These are phyloP conservation scores for Pseudochirops corinnae DNA, from an alignment of 2,797 vertebrate species.

Conservation along the genomic window DNA sequence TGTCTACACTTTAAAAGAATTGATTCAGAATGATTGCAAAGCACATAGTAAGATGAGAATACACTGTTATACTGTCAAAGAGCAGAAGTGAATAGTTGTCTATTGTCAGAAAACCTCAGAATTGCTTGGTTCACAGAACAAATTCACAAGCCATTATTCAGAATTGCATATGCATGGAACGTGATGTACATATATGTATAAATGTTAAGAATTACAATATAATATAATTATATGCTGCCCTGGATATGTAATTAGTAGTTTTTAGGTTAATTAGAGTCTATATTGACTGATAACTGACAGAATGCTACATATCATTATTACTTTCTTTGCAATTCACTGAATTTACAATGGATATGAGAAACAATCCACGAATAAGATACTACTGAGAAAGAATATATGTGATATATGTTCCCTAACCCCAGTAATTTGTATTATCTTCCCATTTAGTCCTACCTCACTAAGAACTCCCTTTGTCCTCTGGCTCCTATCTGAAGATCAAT, in stretches of 20 bases:
- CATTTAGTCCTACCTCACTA: background rate
- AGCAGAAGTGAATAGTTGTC: background rate
- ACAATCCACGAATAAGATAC: background rate
- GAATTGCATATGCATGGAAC: background rate
- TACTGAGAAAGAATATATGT: background rate
- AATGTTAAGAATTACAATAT: background rate
- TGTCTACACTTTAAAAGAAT: background rate
- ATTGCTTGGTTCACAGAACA: background rate
- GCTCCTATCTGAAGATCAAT: background rate
- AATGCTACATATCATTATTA: background rate
- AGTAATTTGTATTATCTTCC: background rate
- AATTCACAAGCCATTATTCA: background rate
- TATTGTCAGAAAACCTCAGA: background rate
- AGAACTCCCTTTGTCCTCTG: background rate
- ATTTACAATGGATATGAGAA: background rate
- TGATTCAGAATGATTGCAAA: background rate
- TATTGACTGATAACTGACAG: background rate
- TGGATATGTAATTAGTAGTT: conserved; percentile 3
- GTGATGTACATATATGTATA: background rate
- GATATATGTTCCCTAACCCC: background rate
- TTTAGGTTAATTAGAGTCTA: conserved; percentile 1
- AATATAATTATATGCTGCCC: background rate
- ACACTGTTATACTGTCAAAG: background rate
- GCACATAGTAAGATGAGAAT: background rate
- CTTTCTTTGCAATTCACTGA: background rate